Conservation (phyloP, 2,797 vertebrate species). For the Peromyscus aztecus region DNA sequence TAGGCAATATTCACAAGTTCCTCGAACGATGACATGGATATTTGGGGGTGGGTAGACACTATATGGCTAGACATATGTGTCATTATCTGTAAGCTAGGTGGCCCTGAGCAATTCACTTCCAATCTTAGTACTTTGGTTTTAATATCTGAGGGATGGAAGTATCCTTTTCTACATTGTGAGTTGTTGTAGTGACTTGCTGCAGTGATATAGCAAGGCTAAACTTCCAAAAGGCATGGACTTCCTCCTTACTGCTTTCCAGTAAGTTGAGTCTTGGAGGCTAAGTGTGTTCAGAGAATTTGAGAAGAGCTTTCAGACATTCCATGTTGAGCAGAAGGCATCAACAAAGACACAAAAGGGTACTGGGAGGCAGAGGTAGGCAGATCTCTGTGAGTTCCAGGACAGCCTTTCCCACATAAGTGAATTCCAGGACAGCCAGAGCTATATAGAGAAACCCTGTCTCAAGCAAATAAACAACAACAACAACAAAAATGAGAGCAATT, state of each 20-base stretch:
- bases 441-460: not conserved
- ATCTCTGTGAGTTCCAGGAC: not conserved
- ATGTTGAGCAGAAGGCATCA: not conserved
- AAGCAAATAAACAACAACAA: not conserved
- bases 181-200: not conserved
- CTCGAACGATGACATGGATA: not conserved
- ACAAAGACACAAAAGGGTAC: not conserved
- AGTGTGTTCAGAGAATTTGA: not conserved
- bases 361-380: not conserved
- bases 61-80: not conserved
- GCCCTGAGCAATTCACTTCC: not conserved
- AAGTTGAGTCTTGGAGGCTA: not conserved
- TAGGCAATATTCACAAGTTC: not conserved
- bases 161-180: not conserved
- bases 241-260: not conserved
- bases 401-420: not conserved
- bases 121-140: not conserved
- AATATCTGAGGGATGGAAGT: not conserved
- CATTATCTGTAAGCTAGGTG: not conserved
- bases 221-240: not conserved
- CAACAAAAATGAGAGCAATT: not conserved
- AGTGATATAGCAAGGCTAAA: not conserved
- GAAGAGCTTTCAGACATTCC: not conserved
- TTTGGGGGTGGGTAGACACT: not conserved
- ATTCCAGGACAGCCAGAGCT: not conserved